Evolutionary conservation across 2,888 invertebrate species (phyloP).

Genomic region (Drosophila putrida): DNA sequence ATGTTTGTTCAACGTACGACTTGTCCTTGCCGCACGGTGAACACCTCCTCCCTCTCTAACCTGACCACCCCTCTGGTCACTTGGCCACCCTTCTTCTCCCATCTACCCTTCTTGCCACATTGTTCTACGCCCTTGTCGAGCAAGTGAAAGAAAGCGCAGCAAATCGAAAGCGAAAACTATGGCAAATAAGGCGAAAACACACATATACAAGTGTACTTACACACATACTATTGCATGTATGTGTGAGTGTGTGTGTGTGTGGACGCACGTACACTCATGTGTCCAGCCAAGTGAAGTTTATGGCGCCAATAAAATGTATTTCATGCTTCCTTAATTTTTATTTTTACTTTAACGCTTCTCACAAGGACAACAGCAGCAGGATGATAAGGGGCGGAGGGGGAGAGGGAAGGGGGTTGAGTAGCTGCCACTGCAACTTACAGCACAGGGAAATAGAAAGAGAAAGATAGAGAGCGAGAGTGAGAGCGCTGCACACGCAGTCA

Average conservation of each 20-base stretch:
- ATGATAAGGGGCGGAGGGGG: not conserved
- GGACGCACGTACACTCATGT: constrained; percentile 82
- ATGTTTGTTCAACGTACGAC: constrained; percentile 21
- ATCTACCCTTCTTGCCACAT: not conserved
- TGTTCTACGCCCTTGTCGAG: constrained; percentile 28
- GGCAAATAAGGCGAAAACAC: constrained; percentile 56
- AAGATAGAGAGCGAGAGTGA: not conserved
- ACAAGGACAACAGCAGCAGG: constrained; percentile 49
- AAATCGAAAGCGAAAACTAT: constrained; percentile 81
- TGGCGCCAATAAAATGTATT: constrained; percentile 85
- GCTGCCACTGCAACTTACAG: constrained; percentile 35
- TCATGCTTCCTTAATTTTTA: constrained; percentile 86
- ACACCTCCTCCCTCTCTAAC: not conserved
- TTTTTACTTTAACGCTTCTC: constrained; percentile 81
- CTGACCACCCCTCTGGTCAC: not conserved
- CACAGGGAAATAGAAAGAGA: not conserved
- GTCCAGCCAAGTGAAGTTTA: constrained; percentile 84
- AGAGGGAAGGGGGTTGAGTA: not conserved
- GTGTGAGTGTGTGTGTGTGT: constrained; percentile 43
- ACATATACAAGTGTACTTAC: constrained; percentile 27
- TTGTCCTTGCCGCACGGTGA: constrained; percentile 14
- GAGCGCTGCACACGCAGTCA: constrained; percentile 49
- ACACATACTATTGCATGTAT: constrained; percentile 10
- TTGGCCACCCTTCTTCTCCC: too few species aligned
- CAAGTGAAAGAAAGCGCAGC: constrained; percentile 73